A percentile compares a stretch with the other conserved stretches of the same genome.
phyloP scores from a whole-genome alignment of 2,797 vertebrate species.

The Coregonus sp. region DNA sequence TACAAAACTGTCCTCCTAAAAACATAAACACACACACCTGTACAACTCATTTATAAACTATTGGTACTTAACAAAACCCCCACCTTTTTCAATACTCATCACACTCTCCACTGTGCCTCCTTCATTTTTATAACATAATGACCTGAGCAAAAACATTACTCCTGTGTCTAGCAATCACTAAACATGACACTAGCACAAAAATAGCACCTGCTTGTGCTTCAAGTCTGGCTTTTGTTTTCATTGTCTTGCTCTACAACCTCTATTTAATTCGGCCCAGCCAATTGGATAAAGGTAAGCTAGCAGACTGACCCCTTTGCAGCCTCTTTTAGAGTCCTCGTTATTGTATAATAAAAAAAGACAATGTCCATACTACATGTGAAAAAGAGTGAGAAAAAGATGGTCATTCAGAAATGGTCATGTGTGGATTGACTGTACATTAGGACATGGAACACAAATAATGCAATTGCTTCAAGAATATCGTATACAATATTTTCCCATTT shows the following conservation, averaged over 20 bases:
- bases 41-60: conserved; percentile 42
- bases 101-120: not conserved
- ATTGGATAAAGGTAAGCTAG: not conserved
- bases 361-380: not conserved
- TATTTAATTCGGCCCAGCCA: not conserved
- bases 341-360: not conserved
- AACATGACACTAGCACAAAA: not conserved
- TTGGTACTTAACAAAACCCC: conserved; percentile 25
- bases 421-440: not conserved
- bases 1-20: conserved; percentile 8
- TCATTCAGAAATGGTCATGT: not conserved
- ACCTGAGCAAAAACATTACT: not conserved
- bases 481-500: not conserved
- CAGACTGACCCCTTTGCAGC: not conserved
- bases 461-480: not conserved
- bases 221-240: not conserved
- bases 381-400: not conserved
- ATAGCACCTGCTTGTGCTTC: conserved; percentile 1
- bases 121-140: conserved; percentile 6
- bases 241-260: not conserved
- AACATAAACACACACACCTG: conserved; percentile 39
- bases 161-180: not conserved
- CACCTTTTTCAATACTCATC: not conserved
- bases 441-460: not conserved
- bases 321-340: not conserved